A percentile compares a stretch with the other conserved stretches of the same genome.
Conservation (phyloP, 2,888 invertebrate genomes). For the Yponomeuta evonymella region DNA sequence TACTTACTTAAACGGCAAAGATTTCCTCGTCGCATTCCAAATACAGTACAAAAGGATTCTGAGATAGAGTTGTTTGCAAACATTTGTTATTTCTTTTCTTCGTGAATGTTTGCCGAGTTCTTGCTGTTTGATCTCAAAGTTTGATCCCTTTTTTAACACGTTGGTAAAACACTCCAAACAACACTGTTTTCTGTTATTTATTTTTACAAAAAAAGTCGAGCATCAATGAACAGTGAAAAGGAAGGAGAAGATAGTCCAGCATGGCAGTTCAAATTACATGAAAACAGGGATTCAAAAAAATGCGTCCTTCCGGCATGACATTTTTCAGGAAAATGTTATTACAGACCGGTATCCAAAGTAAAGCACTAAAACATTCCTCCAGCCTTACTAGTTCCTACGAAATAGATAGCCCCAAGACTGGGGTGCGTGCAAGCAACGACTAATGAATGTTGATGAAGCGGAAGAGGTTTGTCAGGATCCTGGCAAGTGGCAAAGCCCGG, state of each 20-base stretch:
- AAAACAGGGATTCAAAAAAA: no score
- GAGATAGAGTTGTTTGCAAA: constrained; percentile 14
- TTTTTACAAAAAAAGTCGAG: no score
- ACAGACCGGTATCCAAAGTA: neutral
- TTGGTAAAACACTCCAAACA: neutral
- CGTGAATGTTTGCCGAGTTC: neutral
- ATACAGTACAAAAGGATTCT: constrained; percentile 7
- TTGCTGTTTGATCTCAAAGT: neutral
- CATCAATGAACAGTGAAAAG: no score
- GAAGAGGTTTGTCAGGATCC: no score
- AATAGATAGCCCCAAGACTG: neutral
- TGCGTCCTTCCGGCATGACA: no score
- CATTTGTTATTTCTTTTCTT: constrained; percentile 17
- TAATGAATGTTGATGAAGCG: no score
- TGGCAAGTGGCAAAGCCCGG: no score
- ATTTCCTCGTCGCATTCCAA: constrained; percentile 1
- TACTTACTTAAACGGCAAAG: constrained; percentile 2
- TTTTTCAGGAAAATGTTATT: neutral
- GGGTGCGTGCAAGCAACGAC: no score
- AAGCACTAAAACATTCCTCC: neutral
- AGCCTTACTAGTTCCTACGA: no score
- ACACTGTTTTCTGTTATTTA: neutral
- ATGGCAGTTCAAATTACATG: no score
- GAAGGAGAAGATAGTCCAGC: no score
- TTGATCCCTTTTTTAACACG: neutral